phyloP scores from a whole-genome alignment of 2,797 vertebrate genomes.

The Lithobates pipiens region DNA sequence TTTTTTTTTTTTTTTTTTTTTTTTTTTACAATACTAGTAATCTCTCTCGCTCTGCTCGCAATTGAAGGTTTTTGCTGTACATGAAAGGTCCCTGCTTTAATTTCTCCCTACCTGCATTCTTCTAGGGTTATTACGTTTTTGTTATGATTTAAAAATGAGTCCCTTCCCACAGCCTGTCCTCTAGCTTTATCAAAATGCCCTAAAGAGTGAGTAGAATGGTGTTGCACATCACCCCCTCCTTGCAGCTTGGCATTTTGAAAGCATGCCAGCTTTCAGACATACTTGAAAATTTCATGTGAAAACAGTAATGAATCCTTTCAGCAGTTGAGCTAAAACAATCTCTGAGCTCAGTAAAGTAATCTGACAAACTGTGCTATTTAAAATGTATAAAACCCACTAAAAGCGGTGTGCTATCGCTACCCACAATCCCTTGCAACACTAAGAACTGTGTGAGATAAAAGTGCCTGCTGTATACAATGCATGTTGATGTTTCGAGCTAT shows the following conservation, averaged over 20 bases:
- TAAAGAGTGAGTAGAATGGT: background rate
- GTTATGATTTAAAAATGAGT: background rate
- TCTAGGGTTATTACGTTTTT: too few relatives aligned
- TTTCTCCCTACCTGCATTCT: too few relatives aligned
- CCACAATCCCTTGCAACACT: background rate
- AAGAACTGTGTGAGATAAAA: background rate
- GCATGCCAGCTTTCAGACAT: background rate
- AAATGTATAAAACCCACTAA: background rate
- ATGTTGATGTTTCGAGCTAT: background rate
- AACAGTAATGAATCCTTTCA: conserved; percentile 33
- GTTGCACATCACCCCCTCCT: background rate
- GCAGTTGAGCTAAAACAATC: conserved; percentile 18
- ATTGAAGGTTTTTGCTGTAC: too few relatives aligned
- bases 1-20: too few relatives aligned
- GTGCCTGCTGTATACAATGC: background rate
- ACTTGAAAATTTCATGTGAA: conserved; percentile 7
- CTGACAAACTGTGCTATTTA: conserved; percentile 7
- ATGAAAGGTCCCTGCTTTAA: too few relatives aligned
- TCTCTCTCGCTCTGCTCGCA: too few relatives aligned
- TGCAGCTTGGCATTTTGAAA: conserved; percentile 29
- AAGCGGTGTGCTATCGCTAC: background rate
- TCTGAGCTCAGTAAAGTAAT: background rate
- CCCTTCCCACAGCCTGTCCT: background rate
- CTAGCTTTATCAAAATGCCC: background rate
- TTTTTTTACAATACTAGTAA: too few relatives aligned